phyloP scores from a whole-genome alignment of 2,113 vertebrate species.

The Hippocampus abdominalis region DNA sequence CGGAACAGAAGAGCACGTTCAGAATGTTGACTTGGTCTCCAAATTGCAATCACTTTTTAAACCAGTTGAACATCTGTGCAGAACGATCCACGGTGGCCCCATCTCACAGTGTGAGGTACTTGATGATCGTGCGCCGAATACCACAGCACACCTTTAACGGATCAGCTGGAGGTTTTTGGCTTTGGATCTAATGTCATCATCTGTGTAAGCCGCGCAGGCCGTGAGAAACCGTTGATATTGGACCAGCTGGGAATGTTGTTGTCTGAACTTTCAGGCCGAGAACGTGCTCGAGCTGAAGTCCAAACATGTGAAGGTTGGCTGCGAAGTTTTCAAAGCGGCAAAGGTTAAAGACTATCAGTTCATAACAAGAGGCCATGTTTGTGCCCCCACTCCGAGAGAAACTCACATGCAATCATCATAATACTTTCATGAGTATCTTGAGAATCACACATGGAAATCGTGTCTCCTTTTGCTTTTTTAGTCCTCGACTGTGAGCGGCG shows the following conservation, averaged over 20 bases:
- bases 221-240: neutral
- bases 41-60: neutral
- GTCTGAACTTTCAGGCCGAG: constrained; percentile 16
- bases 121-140: neutral
- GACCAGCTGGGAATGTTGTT: constrained; percentile 1
- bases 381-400: neutral
- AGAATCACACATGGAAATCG: constrained; percentile 13
- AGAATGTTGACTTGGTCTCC: neutral
- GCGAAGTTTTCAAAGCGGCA: neutral
- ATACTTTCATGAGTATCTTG: constrained; percentile 7
- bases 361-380: neutral
- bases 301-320: neutral
- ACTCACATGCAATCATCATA: neutral
- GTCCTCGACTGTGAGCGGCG: neutral
- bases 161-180: neutral
- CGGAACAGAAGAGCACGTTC: neutral
- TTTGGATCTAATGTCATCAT: neutral
- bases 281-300: neutral
- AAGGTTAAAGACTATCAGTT: neutral
- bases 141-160: neutral
- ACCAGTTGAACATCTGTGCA: neutral
- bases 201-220: neutral
- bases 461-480: constrained; percentile 4
- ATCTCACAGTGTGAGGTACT: neutral
- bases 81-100: neutral